These are phyloP conservation scores for Hesperia comma DNA, from an alignment of 2,888 invertebrate genomes.

Conservation along the genomic window DNA sequence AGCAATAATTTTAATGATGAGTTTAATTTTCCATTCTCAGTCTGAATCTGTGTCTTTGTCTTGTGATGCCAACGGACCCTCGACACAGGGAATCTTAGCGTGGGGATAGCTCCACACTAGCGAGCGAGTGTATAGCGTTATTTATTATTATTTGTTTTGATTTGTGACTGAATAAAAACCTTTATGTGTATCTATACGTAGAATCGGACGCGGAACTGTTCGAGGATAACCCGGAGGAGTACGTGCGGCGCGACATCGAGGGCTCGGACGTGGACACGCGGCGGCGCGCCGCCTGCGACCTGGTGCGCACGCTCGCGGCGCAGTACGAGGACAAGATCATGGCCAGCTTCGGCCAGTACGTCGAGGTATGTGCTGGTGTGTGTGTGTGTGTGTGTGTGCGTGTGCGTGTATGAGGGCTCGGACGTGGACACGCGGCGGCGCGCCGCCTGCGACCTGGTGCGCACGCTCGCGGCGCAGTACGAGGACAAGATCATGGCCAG, in stretches of 20 bases:
- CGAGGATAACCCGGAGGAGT: slow-evolving; percentile 99
- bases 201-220: slow-evolving; percentile 97
- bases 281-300: slow-evolving; percentile 97
- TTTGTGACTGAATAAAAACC: too few species aligned
- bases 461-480: slow-evolving; percentile 94
- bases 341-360: slow-evolving; percentile 93
- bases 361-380: slow-evolving; percentile 84
- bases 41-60: too few species aligned
- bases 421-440: slow-evolving; percentile 98
- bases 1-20: too few species aligned
- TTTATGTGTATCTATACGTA: slow-evolving; percentile 58
- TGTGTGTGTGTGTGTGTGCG: too few species aligned
- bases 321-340: slow-evolving; percentile 95
- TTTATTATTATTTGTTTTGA: too few species aligned
- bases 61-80: too few species aligned
- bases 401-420: slow-evolving; percentile 94
- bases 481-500: slow-evolving; percentile 94
- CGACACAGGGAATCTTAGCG: too few species aligned
- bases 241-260: slow-evolving; percentile 97
- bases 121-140: too few species aligned
- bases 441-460: slow-evolving; percentile 98
- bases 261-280: slow-evolving; percentile 99
- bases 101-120: too few species aligned
- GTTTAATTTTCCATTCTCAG: too few species aligned
- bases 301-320: slow-evolving; percentile 95